Evolutionary conservation across 1,140 invertebrate genomes (phyloP), one percentile per base, ranked within the genome.

Genomic region (Coboldia fuscipes): DNA sequence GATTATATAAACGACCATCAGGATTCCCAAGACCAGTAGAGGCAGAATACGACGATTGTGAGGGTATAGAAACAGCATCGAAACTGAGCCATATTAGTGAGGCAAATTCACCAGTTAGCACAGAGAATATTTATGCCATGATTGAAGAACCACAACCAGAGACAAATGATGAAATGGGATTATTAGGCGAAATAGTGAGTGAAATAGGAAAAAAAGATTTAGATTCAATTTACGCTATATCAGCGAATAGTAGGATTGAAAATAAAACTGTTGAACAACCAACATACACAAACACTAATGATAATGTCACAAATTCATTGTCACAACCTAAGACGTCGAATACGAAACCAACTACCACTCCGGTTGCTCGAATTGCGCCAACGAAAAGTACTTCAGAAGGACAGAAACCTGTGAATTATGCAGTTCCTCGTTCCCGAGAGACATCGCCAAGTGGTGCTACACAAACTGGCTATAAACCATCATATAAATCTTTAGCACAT

Each of bases 201-300:
- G 82, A 85, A 54, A 83, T 88, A 33, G 76, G 83, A 41, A 77
- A 75, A 39, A 58, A 79, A 13, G 83, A 85, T 47, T 71, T 75
- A 12, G 79, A 85, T 40, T 84, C 80, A 0, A 83, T 88, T 35
- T 88, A 88, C 45, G 82, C 79, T 1, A 70, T 72, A 0, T 70
- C 72, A 0, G 75, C 71, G 0, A 41, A 77, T 1, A 56, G 60
- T 5, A 60, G 65, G 37, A 75, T n/a, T n/a, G n/a, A 75, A 41
- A 70, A 69, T 43, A 63, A 58, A 37, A 51, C 59, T 37, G 51
- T 62, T 19, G 56, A 56, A 14, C 49, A 60, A 36, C 44, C 16
- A 40, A 28, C 17, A n/a, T 30, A 36, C 19, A 44, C 45, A 18
- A 50, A 50, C 20, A 42, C 40, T 5, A 45, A 47, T 3, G 45